Evolutionary conservation across 2,797 vertebrate species (phyloP).

Genomic region (Bradypus variegatus): DNA sequence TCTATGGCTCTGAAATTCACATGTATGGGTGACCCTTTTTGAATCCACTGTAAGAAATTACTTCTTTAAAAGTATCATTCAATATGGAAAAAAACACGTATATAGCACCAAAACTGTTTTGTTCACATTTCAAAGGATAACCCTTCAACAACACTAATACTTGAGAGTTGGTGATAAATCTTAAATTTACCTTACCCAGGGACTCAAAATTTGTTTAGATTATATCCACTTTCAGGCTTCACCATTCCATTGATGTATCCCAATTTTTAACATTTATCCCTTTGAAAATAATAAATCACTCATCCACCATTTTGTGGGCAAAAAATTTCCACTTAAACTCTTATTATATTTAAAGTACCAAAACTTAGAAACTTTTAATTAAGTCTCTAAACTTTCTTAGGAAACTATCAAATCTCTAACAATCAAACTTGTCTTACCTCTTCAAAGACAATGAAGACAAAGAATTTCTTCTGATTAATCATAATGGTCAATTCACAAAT

Average conservation of each 20-base stretch:
- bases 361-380: background rate
- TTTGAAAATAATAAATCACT: background rate
- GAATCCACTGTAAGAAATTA: slow-evolving; percentile 22
- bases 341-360: slow-evolving; percentile 6
- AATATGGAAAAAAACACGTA: slow-evolving; percentile 18
- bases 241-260: background rate
- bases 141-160: background rate
- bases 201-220: background rate
- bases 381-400: background rate
- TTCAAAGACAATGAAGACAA: background rate
- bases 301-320: background rate
- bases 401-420: background rate
- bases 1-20: slow-evolving; percentile 21
- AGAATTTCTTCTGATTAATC: background rate
- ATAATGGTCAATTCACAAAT: slow-evolving; percentile 11
- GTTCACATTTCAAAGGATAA: slow-evolving; percentile 24
- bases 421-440: background rate
- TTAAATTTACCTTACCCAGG: background rate
- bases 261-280: background rate
- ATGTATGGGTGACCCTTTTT: background rate
- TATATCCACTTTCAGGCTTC: background rate
- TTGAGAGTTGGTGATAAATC: background rate
- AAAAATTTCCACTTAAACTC: background rate
- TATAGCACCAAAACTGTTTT: background rate
- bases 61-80: slow-evolving; percentile 23